Base-by-base conservation (phyloP, 2,888 invertebrate genomes). In the Himalopsyche japonica region DNA sequence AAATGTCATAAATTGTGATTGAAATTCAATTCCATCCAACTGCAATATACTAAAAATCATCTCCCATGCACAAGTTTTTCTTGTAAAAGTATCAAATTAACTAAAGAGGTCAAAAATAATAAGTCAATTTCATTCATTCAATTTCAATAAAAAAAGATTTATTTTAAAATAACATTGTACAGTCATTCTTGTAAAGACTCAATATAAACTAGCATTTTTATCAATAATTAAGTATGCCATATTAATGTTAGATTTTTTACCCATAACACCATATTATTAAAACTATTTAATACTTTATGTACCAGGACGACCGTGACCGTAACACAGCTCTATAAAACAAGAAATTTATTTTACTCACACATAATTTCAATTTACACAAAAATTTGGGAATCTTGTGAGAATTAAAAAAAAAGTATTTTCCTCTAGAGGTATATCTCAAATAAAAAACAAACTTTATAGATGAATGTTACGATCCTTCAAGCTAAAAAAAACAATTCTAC, bases 231-330 rank as follows among this genome's bases (percentile, higher is more conserved):
- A 57, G 57, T 57, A 57, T 24, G 8, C 24, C 57, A 57, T 57
- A 70, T 70, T 70, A 70, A 70, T 70, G 24, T 70, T 70, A 70
- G 70, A n/a, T 70, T 70, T 70, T 70, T 12, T 70, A 70, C 70
- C 70, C 70, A 24, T 70, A 70, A 70, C 70, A 70, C 70, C 70
- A 70, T 24, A 64, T 70, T 70, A 70, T 30, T 70, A 81, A 82
- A 77, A 79, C 57, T 82, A 70, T 70, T 27, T 70, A 85, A 89
- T 48, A 80, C 18, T 43, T 76, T 90, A 91, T 90, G 89, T 91
- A 92, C 92, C 91, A 91, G 90, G 90, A 91, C 91, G 91, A 88
- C 92, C 91, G 89, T 76, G 88, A 90, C 91, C 92, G 91, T 90
- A 90, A 89, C 86, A 88, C 88, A 89, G 92, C 90, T 91, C 92